A percentile compares a stretch with the other conserved stretches of the same genome.
These are phyloP conservation scores for Drosophila ambigua DNA, from an alignment of 1,140 invertebrate genomes.

Conservation along the genomic window DNA sequence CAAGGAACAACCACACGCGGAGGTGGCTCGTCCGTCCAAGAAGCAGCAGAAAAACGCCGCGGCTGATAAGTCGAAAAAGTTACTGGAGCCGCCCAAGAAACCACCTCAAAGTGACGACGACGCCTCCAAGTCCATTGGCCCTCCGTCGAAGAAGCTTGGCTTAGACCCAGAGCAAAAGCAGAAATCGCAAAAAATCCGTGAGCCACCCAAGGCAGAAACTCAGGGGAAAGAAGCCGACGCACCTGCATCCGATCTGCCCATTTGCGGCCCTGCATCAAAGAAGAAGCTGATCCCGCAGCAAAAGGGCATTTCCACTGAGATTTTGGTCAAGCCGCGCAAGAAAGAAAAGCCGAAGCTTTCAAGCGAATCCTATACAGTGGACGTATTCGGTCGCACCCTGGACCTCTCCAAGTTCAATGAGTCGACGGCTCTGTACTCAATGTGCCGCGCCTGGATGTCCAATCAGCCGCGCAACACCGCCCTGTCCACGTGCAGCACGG, in stretches of 20 bases:
- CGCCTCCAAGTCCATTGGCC: too few species aligned
- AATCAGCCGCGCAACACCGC: constrained; percentile 89
- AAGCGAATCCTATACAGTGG: constrained; percentile 93
- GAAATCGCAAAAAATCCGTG: too few species aligned
- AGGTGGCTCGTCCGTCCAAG: too few species aligned
- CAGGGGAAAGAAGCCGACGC: constrained; percentile 36
- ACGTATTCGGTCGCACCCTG: constrained; percentile 96
- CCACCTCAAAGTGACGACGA: background rate
- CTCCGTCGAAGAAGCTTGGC: too few species aligned
- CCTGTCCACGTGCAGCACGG: constrained; percentile 78
- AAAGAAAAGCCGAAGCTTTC: constrained; percentile 58
- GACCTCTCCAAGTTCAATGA: constrained; percentile 96
- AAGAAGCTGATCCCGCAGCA: constrained; percentile 64
- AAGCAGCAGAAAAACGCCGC: background rate
- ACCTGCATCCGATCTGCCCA: constrained; percentile 63
- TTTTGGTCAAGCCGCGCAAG: background rate
- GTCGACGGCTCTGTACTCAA: constrained; percentile 94
- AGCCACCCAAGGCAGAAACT: background rate
- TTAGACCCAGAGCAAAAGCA: too few species aligned
- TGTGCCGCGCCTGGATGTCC: constrained; percentile 97
- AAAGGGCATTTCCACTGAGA: constrained; percentile 21
- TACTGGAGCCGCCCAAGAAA: constrained; percentile 35
- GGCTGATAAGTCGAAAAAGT: constrained; percentile 29
- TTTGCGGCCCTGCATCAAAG: constrained; percentile 64
- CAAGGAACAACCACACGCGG: too few species aligned